Base-by-base conservation (phyloP, 2,113 vertebrate species). In the Sigmodon hispidus region DNA sequence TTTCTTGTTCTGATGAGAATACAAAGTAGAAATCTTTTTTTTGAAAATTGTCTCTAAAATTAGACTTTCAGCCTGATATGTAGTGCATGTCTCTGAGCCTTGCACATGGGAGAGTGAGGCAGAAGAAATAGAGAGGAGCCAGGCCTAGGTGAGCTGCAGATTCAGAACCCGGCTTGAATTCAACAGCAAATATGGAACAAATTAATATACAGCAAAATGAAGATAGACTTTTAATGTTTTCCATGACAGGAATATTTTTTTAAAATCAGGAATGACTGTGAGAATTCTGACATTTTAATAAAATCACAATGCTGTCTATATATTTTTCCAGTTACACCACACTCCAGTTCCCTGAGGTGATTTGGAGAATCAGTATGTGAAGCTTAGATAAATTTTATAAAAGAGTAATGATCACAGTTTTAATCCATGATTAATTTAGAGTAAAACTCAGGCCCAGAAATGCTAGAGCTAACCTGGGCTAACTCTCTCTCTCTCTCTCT, bases 361-460 rank as follows among this genome's bases (percentile, higher is more conserved):
- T 76, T 48, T 91, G 40, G 34, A 26, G 79, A 26, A 40, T 59
- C 11, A 83, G 63, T 87, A 86, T 83, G 15, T 24, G 40, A 69
- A 93, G 40, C 29, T 59, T 61, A 88, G 52, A 59, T 81, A 24
- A 31, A 16, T 76, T 57, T 69, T 57, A 36, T 16, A 57, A 72
- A 3, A 7, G 17, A 10, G 0, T 0, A 11, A 9, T 12, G 11
- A 6, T 48, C 36, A 43, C 21, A 22, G 10, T 13, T 65, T 70
- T 26, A 48, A 45, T 29, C 36, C 52, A 19, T 5, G 21, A 31
- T 36, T 90, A 15, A 88, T 76, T 67, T 31, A 16, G 10, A 67
- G 91, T 90, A 43, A 50, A 29, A 95, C 29, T 65, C 50, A 85
- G 57, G 34, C 29, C 21, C 57, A 45, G 29, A 7, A 31, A 31